These are phyloP conservation scores for Todiramphus chloris DNA, from an alignment of 2,113 vertebrate species.

Conservation along the genomic window DNA sequence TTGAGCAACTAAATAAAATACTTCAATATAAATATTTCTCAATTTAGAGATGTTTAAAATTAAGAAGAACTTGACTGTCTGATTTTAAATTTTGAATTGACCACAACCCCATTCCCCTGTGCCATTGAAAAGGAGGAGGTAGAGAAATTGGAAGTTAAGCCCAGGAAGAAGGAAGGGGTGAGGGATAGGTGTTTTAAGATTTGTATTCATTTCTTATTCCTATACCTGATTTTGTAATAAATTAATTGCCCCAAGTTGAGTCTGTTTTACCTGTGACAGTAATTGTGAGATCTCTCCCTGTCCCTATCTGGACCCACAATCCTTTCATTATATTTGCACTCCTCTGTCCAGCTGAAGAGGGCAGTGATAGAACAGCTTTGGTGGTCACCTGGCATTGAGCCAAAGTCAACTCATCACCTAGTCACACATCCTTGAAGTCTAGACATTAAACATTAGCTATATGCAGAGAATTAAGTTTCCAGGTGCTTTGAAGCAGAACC, in stretches of 20 bases:
- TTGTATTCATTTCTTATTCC: not conserved
- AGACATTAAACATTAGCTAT: not conserved
- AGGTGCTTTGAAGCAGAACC: not conserved
- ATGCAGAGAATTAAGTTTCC: not conserved
- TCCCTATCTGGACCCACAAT: not conserved
- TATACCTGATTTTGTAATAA: not conserved
- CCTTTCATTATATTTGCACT: not conserved
- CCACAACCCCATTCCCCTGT: fast-evolving
- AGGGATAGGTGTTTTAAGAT: not conserved
- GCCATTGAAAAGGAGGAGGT: fast-evolving
- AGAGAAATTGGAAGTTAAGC: not conserved
- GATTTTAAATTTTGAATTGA: not conserved
- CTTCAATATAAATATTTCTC: not conserved
- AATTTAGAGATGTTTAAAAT: not conserved
- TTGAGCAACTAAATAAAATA: not conserved
- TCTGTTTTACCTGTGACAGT: not conserved
- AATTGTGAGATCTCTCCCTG: not conserved
- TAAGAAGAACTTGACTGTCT: not conserved
- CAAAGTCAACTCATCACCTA: not conserved
- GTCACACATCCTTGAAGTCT: not conserved
- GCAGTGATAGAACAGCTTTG: not conserved
- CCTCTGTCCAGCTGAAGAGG: not conserved
- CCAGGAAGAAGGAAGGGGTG: not conserved
- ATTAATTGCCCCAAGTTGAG: not conserved
- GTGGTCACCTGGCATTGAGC: not conserved